Evolutionary conservation across 2,113 vertebrate genomes (phyloP).

Genomic region (Semnornis frantzii): DNA sequence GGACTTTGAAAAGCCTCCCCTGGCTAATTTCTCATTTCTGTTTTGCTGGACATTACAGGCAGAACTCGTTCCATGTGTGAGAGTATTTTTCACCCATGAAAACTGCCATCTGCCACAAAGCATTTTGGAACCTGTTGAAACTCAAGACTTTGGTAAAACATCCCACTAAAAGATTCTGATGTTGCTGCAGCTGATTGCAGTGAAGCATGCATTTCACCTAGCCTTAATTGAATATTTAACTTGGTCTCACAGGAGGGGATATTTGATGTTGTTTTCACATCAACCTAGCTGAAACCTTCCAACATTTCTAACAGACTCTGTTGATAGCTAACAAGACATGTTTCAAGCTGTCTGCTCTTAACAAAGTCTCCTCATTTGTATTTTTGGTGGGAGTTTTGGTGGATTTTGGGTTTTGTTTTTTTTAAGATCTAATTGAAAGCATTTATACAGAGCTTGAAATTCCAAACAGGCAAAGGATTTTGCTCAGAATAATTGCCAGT

Average conservation of each 20-base stretch:
- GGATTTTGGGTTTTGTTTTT: neutral
- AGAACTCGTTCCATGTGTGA: neutral
- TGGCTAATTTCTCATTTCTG: neutral
- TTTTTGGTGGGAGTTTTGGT: neutral
- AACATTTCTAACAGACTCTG: slow-evolving; percentile 17
- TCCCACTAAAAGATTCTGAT: neutral
- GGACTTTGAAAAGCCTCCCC: neutral
- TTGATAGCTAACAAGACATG: slow-evolving; percentile 15
- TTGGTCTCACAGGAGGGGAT: neutral
- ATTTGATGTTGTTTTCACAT: slow-evolving; percentile 38
- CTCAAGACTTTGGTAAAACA: neutral
- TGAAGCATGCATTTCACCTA: neutral
- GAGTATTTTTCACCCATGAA: neutral
- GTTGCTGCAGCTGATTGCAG: slow-evolving; percentile 8
- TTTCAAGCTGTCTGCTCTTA: slow-evolving; percentile 21
- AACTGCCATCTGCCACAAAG: neutral
- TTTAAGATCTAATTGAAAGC: neutral
- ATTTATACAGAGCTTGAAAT: slow-evolving; percentile 48
- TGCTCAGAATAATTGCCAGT: slow-evolving; percentile 28
- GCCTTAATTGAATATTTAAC: slow-evolving; percentile 12
- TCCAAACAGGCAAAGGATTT: slow-evolving; percentile 25
- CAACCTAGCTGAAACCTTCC: slow-evolving; percentile 22
- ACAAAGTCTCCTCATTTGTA: slow-evolving; percentile 2
- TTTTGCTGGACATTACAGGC: neutral
- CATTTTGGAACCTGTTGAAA: neutral